Conservation (phyloP, 2,888 invertebrate genomes). For the Drosophila barbarae region DNA sequence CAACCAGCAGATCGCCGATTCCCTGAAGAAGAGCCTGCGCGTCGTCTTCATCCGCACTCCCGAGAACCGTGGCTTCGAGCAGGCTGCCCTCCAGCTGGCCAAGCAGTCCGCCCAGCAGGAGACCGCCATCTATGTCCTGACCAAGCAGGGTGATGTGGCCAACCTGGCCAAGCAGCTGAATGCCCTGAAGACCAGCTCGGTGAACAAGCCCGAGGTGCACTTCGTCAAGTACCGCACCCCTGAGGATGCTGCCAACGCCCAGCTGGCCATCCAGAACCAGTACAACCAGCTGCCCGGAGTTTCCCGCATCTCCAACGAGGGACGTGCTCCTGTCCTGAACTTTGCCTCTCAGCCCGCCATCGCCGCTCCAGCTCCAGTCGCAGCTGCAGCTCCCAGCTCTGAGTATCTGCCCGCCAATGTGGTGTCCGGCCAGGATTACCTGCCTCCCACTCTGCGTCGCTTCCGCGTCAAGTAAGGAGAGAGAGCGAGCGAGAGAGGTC, state of each 20-base stretch:
- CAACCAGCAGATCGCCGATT: constrained; percentile 58
- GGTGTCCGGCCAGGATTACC: constrained; percentile 23
- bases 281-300: constrained; percentile 74
- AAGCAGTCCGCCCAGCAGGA: constrained; percentile 71
- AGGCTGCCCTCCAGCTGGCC: constrained; percentile 71
- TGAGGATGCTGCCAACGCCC: constrained; percentile 76
- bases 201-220: constrained; percentile 76
- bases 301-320: constrained; percentile 73
- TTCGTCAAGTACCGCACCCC: constrained; percentile 77
- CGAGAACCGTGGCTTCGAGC: constrained; percentile 71
- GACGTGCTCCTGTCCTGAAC: constrained; percentile 73
- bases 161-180: constrained; percentile 72
- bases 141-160: constrained; percentile 72
- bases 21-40: constrained; percentile 74
- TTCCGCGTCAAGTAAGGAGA: constrained; percentile 64
- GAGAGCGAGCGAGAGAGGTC: background rate
- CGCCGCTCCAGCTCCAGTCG: constrained; percentile 3
- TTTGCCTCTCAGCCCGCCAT: constrained; percentile 57
- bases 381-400: constrained; percentile 34
- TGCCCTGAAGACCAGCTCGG: constrained; percentile 55
- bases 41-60: constrained; percentile 77
- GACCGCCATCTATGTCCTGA: constrained; percentile 77
- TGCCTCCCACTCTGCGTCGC: constrained; percentile 63
- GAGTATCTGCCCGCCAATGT: constrained; percentile 47
- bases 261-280: constrained; percentile 75